Evolutionary conservation across 2,888 invertebrate species (phyloP), one percentile per base, ranked within the genome.

Genomic region (Chromoteleia sp.): DNA sequence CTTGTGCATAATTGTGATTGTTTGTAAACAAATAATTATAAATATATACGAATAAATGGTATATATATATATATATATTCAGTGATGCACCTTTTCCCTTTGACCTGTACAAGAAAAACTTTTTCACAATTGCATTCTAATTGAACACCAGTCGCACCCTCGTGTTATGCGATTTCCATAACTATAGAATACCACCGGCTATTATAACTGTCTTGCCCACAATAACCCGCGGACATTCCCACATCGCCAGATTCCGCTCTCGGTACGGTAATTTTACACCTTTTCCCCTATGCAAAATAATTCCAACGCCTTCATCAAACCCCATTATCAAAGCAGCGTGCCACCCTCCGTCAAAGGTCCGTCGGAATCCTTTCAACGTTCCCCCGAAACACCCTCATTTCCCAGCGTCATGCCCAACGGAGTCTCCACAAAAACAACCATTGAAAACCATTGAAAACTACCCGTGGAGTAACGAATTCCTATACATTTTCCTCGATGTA

Each of bases 391-490:
- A 58, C 71, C 50, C 50, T 59, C 71, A 79, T 79, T 79, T 79
- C 61, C 78, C n/a, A n/a, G n/a, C n/a, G n/a, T n/a, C n/a, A n/a
- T n/a, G n/a, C n/a, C n/a, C 78, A 63, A 65, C 59, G 65, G 59
- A 71, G 59, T 73, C 59, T 61, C 33, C 25, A 52, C 25, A 61
- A 54, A 61, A 56, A 54, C 67, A 67, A 67, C 73, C 67, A 61
- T 68, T 67, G 63, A 56, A 74, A 67, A 67, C 73, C 67, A 61
- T 68, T 67, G 63, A 56, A 74, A 74, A 74, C 36, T 59, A 29
- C 29, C 45, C 45, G 25, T 19, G 19, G 41, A 63, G 45, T 79
- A 79, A 79, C 78, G 78, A 73, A 79, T 73, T 73, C 25, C 67
- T 50, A 48, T 36, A 70, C 61, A 52, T 67, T 73, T 74, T 79